Percentiles rank a stretch among this genome's conserved stretches.
phyloP scores from a whole-genome alignment of 2,888 invertebrate species.

The Mesorhabditis sp. region DNA sequence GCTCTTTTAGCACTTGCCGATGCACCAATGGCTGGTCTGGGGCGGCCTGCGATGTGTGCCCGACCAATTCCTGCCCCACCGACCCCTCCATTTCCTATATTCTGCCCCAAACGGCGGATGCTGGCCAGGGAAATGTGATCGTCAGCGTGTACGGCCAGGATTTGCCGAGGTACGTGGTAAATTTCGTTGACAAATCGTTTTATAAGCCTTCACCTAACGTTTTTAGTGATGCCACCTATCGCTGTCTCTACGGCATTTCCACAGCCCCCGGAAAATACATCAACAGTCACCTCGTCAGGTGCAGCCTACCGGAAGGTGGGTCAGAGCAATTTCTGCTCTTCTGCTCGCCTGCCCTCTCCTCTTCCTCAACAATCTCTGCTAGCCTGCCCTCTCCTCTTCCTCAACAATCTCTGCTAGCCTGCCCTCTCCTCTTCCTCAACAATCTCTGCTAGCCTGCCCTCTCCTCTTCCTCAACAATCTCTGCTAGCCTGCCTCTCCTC shows the following conservation, averaged over 20 bases:
- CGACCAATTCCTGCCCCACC: constrained; percentile 13
- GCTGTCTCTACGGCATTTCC: background rate
- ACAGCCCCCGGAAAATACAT: background rate
- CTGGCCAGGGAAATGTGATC: constrained; percentile 24
- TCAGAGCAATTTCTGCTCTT: no score
- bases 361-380: no score
- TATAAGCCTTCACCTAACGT: background rate
- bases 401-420: no score
- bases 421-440: no score
- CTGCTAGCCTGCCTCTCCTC: no score
- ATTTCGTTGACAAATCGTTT: background rate
- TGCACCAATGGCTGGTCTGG: constrained; percentile 43
- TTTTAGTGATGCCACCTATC: background rate
- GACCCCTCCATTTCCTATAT: constrained; percentile 19
- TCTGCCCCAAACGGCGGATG: constrained; percentile 32
- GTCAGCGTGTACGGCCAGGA: constrained; percentile 31
- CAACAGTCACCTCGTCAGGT: background rate
- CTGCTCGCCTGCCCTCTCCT: no score
- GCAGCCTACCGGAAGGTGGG: background rate
- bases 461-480: no score
- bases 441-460: no score
- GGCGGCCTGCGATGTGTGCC: constrained; percentile 46
- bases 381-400: no score
- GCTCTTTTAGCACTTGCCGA: constrained; percentile 27
- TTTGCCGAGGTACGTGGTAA: constrained; percentile 15